Conservation (phyloP, 2,797 vertebrate genomes). For the Bovichtus diacanthus region DNA sequence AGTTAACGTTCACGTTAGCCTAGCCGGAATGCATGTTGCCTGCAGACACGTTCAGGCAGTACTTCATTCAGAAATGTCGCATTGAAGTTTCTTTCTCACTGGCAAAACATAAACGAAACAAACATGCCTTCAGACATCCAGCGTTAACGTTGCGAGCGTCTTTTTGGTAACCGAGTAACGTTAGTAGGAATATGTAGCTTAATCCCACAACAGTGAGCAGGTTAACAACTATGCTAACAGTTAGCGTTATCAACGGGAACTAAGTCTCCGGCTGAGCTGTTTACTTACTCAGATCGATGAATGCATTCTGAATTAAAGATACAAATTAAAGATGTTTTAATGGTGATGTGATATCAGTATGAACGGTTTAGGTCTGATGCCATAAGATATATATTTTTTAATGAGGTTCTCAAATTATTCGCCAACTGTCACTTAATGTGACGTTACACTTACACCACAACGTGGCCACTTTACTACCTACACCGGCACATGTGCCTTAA, state of each 20-base stretch:
- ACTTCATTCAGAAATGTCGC: neutral
- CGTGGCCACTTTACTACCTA: neutral
- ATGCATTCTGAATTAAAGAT: neutral
- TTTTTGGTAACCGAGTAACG: neutral
- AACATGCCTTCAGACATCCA: rapidly evolving
- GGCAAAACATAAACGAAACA: neutral
- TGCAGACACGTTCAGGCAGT: neutral
- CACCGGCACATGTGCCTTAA: neutral
- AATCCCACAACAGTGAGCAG: neutral
- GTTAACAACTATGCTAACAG: neutral
- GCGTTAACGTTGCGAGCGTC: rapidly evolving
- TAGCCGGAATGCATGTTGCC: slow-evolving; percentile 11
- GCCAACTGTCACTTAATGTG: neutral
- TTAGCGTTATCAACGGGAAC: neutral
- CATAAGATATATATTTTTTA: neutral
- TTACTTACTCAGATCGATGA: neutral
- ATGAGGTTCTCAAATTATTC: neutral
- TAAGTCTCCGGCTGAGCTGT: neutral
- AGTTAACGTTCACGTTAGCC: slow-evolving; percentile 32
- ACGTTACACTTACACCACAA: neutral
- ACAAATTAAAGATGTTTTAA: rapidly evolving
- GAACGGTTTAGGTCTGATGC: neutral
- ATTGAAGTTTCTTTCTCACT: neutral
- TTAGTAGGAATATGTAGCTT: neutral
- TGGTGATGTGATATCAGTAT: neutral